phyloP scores from a whole-genome alignment of 2,888 invertebrate genomes.

The Ephialtes manifestator region DNA sequence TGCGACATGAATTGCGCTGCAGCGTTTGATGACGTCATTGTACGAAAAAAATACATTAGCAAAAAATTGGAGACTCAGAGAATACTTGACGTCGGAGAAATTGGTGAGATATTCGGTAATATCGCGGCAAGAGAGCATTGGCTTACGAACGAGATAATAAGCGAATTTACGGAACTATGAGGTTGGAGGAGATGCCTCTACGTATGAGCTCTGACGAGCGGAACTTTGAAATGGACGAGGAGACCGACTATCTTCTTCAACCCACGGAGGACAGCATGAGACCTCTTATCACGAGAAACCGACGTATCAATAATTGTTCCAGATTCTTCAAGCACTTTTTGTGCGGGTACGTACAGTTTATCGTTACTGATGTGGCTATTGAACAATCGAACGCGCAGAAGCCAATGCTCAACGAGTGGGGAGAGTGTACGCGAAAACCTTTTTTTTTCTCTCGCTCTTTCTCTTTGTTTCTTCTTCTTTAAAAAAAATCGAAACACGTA shows the following conservation, averaged over 20 bases:
- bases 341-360: slow-evolving; percentile 81
- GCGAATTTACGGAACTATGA: slow-evolving; percentile 76
- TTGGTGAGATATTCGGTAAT: neutral
- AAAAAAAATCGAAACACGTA: too few species aligned
- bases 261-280: slow-evolving; percentile 82
- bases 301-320: slow-evolving; percentile 81
- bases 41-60: slow-evolving; percentile 55
- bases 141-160: neutral
- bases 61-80: slow-evolving; percentile 52
- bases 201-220: slow-evolving; percentile 83
- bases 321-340: slow-evolving; percentile 78
- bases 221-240: slow-evolving; percentile 85
- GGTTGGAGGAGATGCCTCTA: slow-evolving; percentile 84
- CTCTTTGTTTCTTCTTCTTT: neutral
- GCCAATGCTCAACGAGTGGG: neutral
- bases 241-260: slow-evolving; percentile 84
- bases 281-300: slow-evolving; percentile 78
- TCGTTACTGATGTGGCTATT: neutral
- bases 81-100: neutral
- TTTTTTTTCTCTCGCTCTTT: neutral
- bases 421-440: neutral
- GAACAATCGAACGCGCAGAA: slow-evolving; percentile 37
- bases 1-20: slow-evolving; percentile 54
- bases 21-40: slow-evolving; percentile 59
- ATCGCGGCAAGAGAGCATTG: neutral